A percentile compares a stretch with the other conserved stretches of the same genome.
phyloP scores from a whole-genome alignment of 2,888 invertebrate species.

The Heliconius ismenius region DNA sequence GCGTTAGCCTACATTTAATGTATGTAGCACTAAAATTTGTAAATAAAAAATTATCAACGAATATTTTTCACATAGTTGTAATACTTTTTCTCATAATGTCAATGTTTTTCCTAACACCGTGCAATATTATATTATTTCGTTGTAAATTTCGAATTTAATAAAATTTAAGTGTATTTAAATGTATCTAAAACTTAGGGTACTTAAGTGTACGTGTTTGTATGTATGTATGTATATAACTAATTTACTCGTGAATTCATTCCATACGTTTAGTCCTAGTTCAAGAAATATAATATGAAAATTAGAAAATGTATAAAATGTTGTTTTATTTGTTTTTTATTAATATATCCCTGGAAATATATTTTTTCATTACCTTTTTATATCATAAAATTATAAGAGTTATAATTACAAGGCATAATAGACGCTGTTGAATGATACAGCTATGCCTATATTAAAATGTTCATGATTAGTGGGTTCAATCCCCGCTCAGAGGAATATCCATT shows the following conservation, averaged over 20 bases:
- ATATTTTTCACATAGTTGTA: not conserved
- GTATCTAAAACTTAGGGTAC: conserved; percentile 48
- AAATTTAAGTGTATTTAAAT: conserved; percentile 47
- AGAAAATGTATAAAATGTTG: conserved; percentile 43
- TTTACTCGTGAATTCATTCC: conserved; percentile 44
- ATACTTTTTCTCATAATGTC: not conserved
- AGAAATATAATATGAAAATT: conserved; percentile 51
- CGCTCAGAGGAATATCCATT: no score
- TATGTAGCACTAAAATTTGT: no score
- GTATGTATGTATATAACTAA: conserved; percentile 42
- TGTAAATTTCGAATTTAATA: conserved; percentile 76
- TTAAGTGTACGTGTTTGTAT: conserved; percentile 46
- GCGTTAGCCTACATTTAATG: no score
- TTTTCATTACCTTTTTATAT: no score
- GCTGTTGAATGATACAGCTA: no score
- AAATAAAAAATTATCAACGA: not conserved
- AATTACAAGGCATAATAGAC: no score
- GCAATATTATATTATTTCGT: conserved; percentile 66
- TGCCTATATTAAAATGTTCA: no score
- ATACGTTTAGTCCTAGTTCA: conserved; percentile 49
- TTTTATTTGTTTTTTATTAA: conserved; percentile 38
- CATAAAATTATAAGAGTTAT: no score
- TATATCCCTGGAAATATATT: no score
- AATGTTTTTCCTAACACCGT: conserved; percentile 50
- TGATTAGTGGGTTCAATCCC: no score